These are phyloP conservation scores for Thereva unica DNA, from an alignment of 2,888 invertebrate genomes.

Conservation along the genomic window DNA sequence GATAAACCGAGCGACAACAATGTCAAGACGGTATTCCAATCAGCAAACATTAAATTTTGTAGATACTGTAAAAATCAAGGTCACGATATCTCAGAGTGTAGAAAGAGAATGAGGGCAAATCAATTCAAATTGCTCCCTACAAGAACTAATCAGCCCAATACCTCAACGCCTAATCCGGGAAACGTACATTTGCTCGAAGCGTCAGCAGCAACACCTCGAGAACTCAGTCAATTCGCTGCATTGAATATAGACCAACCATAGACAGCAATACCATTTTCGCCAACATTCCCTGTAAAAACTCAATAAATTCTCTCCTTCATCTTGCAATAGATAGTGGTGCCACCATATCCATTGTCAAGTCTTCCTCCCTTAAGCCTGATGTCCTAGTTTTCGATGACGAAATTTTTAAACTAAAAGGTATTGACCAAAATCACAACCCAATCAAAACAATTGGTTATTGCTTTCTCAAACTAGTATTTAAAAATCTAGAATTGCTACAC, in stretches of 20 bases:
- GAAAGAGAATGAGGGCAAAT: neutral
- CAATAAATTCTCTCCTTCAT: neutral
- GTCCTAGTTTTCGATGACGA: neutral
- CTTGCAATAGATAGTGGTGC: neutral
- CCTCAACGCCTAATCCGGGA: neutral
- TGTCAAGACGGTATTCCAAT: neutral
- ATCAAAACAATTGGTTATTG: conserved; percentile 12
- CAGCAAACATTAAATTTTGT: neutral
- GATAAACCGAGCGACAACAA: neutral
- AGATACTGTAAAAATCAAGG: neutral
- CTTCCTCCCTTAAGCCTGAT: neutral
- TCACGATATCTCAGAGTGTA: neutral
- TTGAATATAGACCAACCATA: too few relatives aligned
- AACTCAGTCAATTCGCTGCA: too few relatives aligned
- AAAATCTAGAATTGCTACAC: neutral
- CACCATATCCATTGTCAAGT: neutral
- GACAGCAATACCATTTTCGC: too few relatives aligned
- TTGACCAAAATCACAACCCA: conserved; percentile 3
- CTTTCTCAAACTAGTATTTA: neutral
- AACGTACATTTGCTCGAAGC: neutral
- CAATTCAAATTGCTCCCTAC: neutral
- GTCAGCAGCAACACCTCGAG: too few relatives aligned
- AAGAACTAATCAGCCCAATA: neutral
- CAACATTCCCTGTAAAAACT: too few relatives aligned
- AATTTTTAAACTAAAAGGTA: neutral